These are phyloP conservation scores for Mesaphorura yosii DNA, from an alignment of 1,140 invertebrate genomes.

Conservation along the genomic window DNA sequence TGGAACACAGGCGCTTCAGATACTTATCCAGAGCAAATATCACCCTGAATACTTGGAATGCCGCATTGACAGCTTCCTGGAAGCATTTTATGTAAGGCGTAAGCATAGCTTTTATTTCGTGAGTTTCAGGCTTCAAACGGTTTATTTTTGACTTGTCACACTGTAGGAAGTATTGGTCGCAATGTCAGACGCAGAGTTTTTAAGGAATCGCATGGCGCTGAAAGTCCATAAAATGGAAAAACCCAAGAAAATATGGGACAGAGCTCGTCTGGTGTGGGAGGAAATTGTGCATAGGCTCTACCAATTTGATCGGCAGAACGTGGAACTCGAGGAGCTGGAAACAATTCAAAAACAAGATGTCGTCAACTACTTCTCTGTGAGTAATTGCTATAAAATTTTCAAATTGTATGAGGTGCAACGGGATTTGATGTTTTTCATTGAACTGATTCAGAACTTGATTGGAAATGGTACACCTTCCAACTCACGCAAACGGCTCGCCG, in stretches of 20 bases:
- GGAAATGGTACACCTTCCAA: not conserved
- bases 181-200: conserved; percentile 72
- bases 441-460: not conserved
- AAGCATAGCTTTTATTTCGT: not conserved
- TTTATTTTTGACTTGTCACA: conserved; percentile 16
- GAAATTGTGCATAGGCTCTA: conserved; percentile 82
- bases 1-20: conserved; percentile 70
- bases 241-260: conserved; percentile 66
- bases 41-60: conserved; percentile 70
- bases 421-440: too few relatives aligned
- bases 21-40: conserved; percentile 82
- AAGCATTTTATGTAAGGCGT: conserved; percentile 55
- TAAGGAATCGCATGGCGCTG: conserved; percentile 67
- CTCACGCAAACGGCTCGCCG: not conserved
- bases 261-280: conserved; percentile 60
- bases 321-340: conserved; percentile 70
- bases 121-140: not conserved
- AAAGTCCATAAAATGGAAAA: conserved; percentile 62
- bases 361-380: conserved; percentile 64
- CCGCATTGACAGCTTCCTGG: conserved; percentile 75
- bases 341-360: conserved; percentile 69
- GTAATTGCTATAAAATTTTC: not conserved
- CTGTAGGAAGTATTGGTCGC: conserved; percentile 52
- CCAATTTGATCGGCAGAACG: conserved; percentile 61
- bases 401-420: not conserved